A percentile compares a stretch with the other conserved stretches of the same genome.
Evolutionary conservation across 1,140 invertebrate genomes (phyloP).

Genomic region (Harlomillsia oculata): DNA sequence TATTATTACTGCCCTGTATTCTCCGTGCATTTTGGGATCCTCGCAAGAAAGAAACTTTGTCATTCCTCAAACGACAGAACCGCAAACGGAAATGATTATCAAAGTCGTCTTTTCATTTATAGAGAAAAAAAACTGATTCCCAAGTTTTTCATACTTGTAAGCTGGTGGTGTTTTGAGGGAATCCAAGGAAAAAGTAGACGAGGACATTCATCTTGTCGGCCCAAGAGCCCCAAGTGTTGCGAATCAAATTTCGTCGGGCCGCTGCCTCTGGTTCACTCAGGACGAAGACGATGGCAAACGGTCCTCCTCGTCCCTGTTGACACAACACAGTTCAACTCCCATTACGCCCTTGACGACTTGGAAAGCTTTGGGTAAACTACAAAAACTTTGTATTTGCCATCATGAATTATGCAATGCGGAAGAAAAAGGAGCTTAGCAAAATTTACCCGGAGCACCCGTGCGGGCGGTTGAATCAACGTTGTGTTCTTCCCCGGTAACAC

Average conservation of each 20-base stretch:
- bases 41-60: neutral
- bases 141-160: neutral
- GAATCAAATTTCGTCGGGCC: neutral
- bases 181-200: conserved; percentile 19
- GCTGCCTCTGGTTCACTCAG: conserved; percentile 4
- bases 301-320: neutral
- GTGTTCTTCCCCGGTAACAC: conserved; percentile 9
- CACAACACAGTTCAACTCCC: neutral
- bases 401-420: neutral
- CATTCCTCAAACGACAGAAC: neutral
- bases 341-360: neutral
- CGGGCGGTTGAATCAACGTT: neutral
- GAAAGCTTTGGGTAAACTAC: neutral
- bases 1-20: neutral
- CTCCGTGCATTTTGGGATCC: neutral
- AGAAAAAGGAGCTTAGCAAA: neutral
- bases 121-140: neutral
- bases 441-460: conserved; percentile 4
- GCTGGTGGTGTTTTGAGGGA: neutral
- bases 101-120: neutral
- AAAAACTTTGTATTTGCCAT: neutral
- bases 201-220: conserved; percentile 1
- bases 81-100: neutral
- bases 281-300: conserved; percentile 18
- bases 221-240: conserved; percentile 23